phyloP scores from a whole-genome alignment of 2,797 vertebrate species.

The Zenarchopterus dispar region DNA sequence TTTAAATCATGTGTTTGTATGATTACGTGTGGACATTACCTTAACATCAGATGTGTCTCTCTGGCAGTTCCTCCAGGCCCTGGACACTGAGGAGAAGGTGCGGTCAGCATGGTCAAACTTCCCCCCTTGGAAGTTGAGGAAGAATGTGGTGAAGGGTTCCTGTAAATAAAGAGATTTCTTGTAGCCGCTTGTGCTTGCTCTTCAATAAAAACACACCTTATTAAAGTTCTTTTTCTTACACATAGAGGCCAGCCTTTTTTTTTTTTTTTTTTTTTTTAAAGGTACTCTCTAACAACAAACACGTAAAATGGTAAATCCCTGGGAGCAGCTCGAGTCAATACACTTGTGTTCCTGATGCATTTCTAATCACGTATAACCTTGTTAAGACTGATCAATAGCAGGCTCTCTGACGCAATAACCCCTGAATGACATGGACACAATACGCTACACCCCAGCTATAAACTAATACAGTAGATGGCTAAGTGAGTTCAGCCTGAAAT shows the following conservation, averaged over 20 bases:
- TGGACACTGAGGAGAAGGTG: slow-evolving; percentile 94
- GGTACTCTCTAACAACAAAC: slow-evolving; percentile 13
- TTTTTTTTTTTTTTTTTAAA: not conserved
- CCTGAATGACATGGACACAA: slow-evolving; percentile 67
- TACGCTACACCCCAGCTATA: slow-evolving; percentile 52
- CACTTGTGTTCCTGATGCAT: slow-evolving; percentile 61
- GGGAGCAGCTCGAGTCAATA: slow-evolving; percentile 59
- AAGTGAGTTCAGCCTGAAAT: slow-evolving; percentile 59
- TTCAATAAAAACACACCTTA: slow-evolving; percentile 1
- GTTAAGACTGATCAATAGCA: slow-evolving; percentile 76
- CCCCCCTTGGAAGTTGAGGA: slow-evolving; percentile 97
- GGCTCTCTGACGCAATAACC: slow-evolving; percentile 61
- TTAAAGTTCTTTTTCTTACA: slow-evolving; percentile 11
- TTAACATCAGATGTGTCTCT: slow-evolving; percentile 98
- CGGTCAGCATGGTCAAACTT: slow-evolving; percentile 98
- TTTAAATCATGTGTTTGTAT: slow-evolving; percentile 11
- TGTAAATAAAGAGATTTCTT: slow-evolving; percentile 51
- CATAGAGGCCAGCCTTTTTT: slow-evolving; percentile 12
- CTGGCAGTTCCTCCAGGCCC: slow-evolving; percentile 97
- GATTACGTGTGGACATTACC: slow-evolving; percentile 76
- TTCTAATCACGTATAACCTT: slow-evolving; percentile 82
- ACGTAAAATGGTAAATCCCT: slow-evolving; percentile 45
- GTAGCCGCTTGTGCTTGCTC: not conserved
- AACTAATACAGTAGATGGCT: slow-evolving; percentile 55
- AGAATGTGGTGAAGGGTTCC: slow-evolving; percentile 98